phyloP scores from a whole-genome alignment of 1,140 invertebrate genomes.

The Amyelois transitella region DNA sequence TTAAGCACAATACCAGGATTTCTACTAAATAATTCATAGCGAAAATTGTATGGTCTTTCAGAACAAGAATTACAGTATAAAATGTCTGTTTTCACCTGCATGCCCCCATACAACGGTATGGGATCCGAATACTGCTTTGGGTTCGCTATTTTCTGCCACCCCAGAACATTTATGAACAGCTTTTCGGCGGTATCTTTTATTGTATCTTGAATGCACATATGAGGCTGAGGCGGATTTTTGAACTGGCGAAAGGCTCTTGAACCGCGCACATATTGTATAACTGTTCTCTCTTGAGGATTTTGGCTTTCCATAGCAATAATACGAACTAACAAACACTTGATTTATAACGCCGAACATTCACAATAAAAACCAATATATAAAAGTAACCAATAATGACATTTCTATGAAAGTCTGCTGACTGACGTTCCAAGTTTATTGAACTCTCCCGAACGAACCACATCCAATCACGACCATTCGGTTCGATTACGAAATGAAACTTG shows the following conservation, averaged over 20 bases:
- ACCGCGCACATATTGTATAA: constrained; percentile 60
- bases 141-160: constrained; percentile 82
- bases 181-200: constrained; percentile 75
- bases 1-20: background rate
- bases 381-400: constrained; percentile 49
- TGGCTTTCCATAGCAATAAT: constrained; percentile 60
- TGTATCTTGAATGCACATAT: constrained; percentile 83
- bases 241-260: constrained; percentile 77
- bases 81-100: constrained; percentile 75
- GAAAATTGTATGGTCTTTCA: too few relatives aligned
- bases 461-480: constrained; percentile 9
- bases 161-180: constrained; percentile 81
- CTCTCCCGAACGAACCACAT: constrained; percentile 26
- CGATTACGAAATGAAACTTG: constrained; percentile 10
- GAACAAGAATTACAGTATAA: background rate
- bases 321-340: constrained; percentile 21
- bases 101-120: constrained; percentile 81
- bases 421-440: constrained; percentile 58
- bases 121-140: constrained; percentile 77
- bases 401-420: constrained; percentile 33
- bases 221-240: constrained; percentile 82
- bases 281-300: constrained; percentile 51
- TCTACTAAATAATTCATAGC: background rate
- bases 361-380: constrained; percentile 34
- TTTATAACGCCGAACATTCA: constrained; percentile 39